Base-by-base conservation (phyloP, 2,888 invertebrate genomes). In the Platerodrilus igneus region DNA sequence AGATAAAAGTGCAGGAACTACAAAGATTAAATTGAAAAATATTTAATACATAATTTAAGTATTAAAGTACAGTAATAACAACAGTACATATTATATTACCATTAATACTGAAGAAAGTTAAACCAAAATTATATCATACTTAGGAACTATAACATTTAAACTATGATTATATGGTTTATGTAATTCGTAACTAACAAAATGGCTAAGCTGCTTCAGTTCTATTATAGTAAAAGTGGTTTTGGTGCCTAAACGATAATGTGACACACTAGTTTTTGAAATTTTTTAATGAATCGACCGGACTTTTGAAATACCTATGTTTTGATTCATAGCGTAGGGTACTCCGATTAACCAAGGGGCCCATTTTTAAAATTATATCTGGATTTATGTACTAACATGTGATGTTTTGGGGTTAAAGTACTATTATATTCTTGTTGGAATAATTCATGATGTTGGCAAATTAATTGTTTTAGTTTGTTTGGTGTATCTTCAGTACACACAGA, bases 291-390 rank as follows among this genome's bases (percentile, higher is more conserved):
- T 38, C 15, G 4, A 28, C n/a, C 22, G 38, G 16, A 16, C 27
- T 26, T 36, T 40, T 40, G 11, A 36, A 44, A 29, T 31, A 39
- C 2, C 26, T 28, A 19, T 44, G 44, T 32, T 44, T 44, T 7
- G 32, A 35, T 28, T 44, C 36, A 27, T 36, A 44, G 10, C 44
- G 25, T 32, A 44, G 36, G 10, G 30, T 10, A 18, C 25, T 30
- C 23, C 36, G 19, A 18, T 15, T n/a, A 21, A 36, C 7, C 2
- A 44, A 16, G n/a, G 44, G 32, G 9, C 44, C 44, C 39, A 36
- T 36, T 39, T 44, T 25, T 11, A 9, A 9, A 26, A 44, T 44
- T 10, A 39, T 26, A 13, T 32, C 7, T 5, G 35, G 33, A 10
- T 39, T 33, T 40, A 20, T 39, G 39, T 7, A 36, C 20, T 29